A percentile compares a stretch with the other conserved stretches of the same genome.
Conservation (phyloP, 1,140 invertebrate genomes). For the Megalonaias nervosa region DNA sequence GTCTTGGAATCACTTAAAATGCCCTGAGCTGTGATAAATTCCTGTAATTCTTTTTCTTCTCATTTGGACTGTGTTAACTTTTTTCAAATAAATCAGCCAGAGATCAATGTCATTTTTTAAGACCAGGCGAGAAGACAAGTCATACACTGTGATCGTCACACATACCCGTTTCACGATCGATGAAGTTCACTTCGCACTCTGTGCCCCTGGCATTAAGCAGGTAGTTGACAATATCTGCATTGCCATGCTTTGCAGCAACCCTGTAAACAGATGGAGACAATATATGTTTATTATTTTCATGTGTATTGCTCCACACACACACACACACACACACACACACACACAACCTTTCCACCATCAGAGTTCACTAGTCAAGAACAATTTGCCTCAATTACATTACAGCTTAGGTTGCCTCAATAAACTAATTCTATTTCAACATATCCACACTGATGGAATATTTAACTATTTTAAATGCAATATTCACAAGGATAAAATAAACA, state of each 20-base stretch:
- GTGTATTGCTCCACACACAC: not conserved
- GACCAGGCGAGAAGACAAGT: too few relatives aligned
- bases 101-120: not conserved
- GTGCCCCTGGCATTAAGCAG: slow-evolving; percentile 46
- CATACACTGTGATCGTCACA: not conserved
- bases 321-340: too few relatives aligned
- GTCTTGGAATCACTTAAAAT: not conserved
- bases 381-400: too few relatives aligned
- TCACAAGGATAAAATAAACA: too few relatives aligned
- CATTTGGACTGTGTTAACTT: too few relatives aligned
- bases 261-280: slow-evolving; percentile 24
- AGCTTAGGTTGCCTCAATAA: too few relatives aligned
- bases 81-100: not conserved
- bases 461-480: too few relatives aligned
- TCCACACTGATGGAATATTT: too few relatives aligned
- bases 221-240: slow-evolving; percentile 47
- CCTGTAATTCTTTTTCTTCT: not conserved
- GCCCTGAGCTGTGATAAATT: not conserved
- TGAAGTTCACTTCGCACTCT: slow-evolving; percentile 60
- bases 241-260: slow-evolving; percentile 57
- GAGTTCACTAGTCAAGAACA: too few relatives aligned
- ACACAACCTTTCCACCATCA: too few relatives aligned
- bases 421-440: too few relatives aligned
- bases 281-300: not conserved
- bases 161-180: slow-evolving; percentile 59